Evolutionary conservation across 2,888 invertebrate species (phyloP).

Genomic region (Nomada goodeniana): DNA sequence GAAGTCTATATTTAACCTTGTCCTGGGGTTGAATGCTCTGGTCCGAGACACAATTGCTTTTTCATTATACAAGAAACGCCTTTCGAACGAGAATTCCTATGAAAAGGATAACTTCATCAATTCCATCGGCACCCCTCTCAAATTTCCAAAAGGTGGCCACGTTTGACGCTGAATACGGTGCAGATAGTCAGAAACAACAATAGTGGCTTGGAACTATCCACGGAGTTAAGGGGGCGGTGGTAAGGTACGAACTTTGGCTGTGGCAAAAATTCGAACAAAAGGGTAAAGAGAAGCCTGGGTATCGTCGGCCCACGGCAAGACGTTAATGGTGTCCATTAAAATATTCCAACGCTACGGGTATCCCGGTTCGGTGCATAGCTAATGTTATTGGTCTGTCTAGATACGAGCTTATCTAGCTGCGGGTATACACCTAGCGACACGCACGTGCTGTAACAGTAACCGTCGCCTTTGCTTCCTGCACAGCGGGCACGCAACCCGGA

Average conservation of each 20-base stretch:
- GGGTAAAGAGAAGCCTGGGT: not conserved
- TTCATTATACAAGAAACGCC: not conserved
- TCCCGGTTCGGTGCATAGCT: constrained; percentile 31
- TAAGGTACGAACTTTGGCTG: not conserved
- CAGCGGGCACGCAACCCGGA: constrained; percentile 42
- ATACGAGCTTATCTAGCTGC: constrained; percentile 47
- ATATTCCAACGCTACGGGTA: constrained; percentile 29
- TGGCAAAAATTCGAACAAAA: not conserved
- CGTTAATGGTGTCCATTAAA: constrained; percentile 36
- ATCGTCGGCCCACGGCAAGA: constrained; percentile 5
- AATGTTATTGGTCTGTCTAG: constrained; percentile 51
- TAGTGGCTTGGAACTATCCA: not conserved
- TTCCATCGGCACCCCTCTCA: not conserved
- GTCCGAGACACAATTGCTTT: not conserved
- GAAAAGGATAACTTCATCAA: constrained; percentile 4
- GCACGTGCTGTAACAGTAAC: constrained; percentile 45
- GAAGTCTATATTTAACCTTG: not conserved
- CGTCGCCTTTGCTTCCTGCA: constrained; percentile 31
- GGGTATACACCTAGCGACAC: constrained; percentile 43
- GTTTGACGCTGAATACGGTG: too few relatives aligned
- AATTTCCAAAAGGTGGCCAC: not conserved
- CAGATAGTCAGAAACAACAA: constrained; percentile 8
- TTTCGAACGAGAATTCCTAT: not conserved
- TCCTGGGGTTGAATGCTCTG: not conserved
- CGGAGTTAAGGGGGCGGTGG: not conserved